Percentiles rank a stretch among this genome's conserved stretches.
Conservation (phyloP, 2,888 invertebrate species). For the Noctuana brunneofusca region DNA sequence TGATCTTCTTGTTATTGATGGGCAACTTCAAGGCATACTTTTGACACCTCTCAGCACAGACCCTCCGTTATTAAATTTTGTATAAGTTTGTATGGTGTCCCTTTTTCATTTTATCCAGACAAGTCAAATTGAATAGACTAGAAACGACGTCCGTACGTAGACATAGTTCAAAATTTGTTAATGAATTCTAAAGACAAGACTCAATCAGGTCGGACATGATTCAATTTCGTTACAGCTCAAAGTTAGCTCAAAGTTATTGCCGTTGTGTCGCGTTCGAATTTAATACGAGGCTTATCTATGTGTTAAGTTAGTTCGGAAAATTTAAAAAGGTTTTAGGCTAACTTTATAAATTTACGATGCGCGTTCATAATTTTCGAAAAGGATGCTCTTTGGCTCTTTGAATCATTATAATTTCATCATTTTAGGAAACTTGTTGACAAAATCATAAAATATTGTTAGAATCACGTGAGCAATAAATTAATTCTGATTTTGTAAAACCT, state of each 20-base stretch:
- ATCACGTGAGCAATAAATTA: no score
- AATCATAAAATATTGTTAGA: no score
- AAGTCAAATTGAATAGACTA: not conserved
- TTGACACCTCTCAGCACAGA: no score
- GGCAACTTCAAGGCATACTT: no score
- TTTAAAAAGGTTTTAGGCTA: not conserved
- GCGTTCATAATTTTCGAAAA: no score
- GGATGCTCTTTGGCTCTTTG: no score
- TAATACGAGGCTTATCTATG: not conserved
- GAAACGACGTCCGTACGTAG: not conserved
- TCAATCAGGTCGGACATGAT: constrained; percentile 22
- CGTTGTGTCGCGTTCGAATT: not conserved
- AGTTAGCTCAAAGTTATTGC: constrained; percentile 5
- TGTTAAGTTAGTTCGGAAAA: not conserved
- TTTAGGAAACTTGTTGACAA: no score
- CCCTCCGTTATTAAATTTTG: no score
- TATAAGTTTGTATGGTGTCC: no score
- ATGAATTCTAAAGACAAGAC: constrained; percentile 16
- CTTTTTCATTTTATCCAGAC: not conserved
- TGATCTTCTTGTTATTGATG: no score
- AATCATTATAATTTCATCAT: no score
- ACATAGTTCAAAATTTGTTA: constrained; percentile 19
- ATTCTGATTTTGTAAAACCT: no score
- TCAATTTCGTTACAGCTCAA: constrained; percentile 17
- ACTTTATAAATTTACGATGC: not conserved